Evolutionary conservation across 2,797 vertebrate species (phyloP).

Genomic region (Helicolenus hilgendorfi): DNA sequence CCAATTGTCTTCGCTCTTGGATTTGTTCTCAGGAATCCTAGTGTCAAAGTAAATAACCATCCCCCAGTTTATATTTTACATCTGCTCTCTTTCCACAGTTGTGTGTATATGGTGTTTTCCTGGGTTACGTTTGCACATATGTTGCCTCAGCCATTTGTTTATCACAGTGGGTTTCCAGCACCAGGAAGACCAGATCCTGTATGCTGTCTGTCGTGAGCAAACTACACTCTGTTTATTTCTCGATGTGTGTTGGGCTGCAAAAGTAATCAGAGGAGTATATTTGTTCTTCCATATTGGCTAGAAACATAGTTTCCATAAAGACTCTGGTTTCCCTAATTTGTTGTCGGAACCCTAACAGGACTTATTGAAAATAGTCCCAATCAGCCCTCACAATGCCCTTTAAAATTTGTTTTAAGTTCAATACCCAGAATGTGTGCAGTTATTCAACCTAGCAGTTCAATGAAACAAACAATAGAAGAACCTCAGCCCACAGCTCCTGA

Average conservation of each 20-base stretch:
- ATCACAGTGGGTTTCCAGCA: slow-evolving; percentile 48
- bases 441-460: slow-evolving; percentile 18
- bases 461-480: slow-evolving; percentile 30
- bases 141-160: slow-evolving; percentile 68
- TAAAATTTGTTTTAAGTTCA: neutral
- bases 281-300: neutral
- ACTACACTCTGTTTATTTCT: neutral
- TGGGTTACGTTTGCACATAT: slow-evolving; percentile 79
- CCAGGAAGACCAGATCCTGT: slow-evolving; percentile 63
- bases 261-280: neutral
- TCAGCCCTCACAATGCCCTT: neutral
- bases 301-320: neutral
- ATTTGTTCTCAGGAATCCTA: neutral
- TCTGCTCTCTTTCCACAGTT: neutral
- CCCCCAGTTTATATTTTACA: slow-evolving; percentile 22
- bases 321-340: slow-evolving; percentile 2
- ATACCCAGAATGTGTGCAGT: neutral
- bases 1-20: neutral
- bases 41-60: slow-evolving; percentile 23
- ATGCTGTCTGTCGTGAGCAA: neutral
- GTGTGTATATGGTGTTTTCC: slow-evolving; percentile 47
- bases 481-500: neutral
- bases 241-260: neutral
- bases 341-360: neutral
- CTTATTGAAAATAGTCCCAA: neutral